Evolutionary conservation across 2,888 invertebrate genomes (phyloP).

Genomic region (Ormyrus nitidulus): DNA sequence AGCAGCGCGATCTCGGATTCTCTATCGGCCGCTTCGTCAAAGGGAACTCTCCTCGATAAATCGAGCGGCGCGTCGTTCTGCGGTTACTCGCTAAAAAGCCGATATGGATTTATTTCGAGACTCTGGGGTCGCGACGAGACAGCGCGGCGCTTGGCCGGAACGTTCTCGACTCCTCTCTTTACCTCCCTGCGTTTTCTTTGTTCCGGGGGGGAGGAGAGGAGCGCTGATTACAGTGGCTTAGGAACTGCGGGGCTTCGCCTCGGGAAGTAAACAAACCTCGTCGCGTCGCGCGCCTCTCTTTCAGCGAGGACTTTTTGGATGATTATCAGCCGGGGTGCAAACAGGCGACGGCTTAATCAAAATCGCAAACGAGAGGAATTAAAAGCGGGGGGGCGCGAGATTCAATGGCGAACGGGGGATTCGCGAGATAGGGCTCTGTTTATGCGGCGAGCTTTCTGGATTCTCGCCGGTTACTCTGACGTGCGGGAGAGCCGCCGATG

Average conservation of each 20-base stretch:
- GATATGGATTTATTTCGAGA: conserved; percentile 25
- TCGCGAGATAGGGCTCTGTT: conserved; percentile 12
- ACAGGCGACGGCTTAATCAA: neutral
- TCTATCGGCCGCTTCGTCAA: too few relatives aligned
- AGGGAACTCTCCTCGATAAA: too few relatives aligned
- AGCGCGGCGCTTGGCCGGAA: conserved; percentile 33
- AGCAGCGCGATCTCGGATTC: neutral
- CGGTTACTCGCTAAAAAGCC: neutral
- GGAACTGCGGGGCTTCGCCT: conserved; percentile 27
- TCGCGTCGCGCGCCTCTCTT: neutral
- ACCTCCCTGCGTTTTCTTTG: neutral
- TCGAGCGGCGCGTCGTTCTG: too few relatives aligned
- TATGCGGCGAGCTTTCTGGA: conserved; percentile 3
- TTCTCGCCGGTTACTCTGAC: conserved; percentile 3
- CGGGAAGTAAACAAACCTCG: conserved; percentile 59
- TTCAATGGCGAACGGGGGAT: neutral
- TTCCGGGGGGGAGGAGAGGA: neutral
- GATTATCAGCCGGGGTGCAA: conserved; percentile 1
- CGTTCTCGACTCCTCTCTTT: conserved; percentile 32
- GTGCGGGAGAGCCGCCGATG: neutral
- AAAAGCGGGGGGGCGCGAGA: neutral
- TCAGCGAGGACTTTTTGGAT: neutral
- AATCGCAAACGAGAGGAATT: too few relatives aligned
- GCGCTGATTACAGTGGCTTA: conserved; percentile 32
- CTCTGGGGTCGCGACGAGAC: conserved; percentile 11